Evolutionary conservation across 2,797 vertebrate species (phyloP), one percentile per base, ranked within the genome.

Genomic region (Oreonectes daqikongensis): DNA sequence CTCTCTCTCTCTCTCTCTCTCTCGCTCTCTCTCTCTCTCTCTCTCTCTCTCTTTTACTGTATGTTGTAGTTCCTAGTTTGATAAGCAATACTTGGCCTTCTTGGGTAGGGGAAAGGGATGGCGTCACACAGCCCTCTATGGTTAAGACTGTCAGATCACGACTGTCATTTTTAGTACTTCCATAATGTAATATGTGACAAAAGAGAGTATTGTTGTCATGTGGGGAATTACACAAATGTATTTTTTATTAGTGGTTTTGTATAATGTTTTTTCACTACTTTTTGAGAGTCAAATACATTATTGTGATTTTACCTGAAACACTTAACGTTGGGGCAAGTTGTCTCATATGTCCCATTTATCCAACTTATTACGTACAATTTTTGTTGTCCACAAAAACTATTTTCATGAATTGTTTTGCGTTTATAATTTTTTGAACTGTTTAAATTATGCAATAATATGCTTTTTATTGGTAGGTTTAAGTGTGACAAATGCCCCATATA

Each of bases 51-150:
- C 24, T 30, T 12, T 75, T 18, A 40, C 48, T 65, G 15, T 40
- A 26, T 53, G 20, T 53, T 9, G 38, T 87, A 87, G 90, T 87
- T 89, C 88, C 89, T 86, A 82, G 50, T 59, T 55, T 84, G 77
- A 75, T 75, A 84, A 88, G 26, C 80, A 85, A 70, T 75, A 77
- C 55, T 83, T 89, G 81, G 38, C 91, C 91, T 91, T 92, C 87
- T 90, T 88, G 91, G 90, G 91, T 89, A 73, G 78, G 82, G 78
- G 68, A 82, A 17, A 24, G 24, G 26, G 38, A 52, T 50, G 50
- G 20, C 15, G 9, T 20, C 26, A 63, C 48, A 63, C 20, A 68
- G 55, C 28, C 8, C 11, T 14, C 26, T 50, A 52, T 63, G 55
- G 22, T 46, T 17, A 67, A 11, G 24, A 24, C 17, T 67, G 44